A percentile compares a stretch with the other conserved stretches of the same genome.
Evolutionary conservation across 2,113 vertebrate genomes (phyloP).

Genomic region (Pungitius pungitius): DNA sequence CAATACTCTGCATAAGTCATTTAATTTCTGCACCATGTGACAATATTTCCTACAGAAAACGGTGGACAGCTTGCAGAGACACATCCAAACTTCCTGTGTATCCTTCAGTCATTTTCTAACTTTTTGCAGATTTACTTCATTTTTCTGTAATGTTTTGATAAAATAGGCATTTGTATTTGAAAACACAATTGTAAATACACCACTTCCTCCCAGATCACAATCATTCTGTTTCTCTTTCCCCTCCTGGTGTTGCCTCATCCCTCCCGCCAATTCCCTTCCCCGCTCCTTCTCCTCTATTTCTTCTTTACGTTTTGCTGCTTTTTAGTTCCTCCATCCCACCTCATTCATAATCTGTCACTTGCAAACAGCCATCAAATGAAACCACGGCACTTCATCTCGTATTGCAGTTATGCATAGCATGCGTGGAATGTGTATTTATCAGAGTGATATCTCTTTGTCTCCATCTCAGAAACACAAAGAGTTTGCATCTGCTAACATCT

Average conservation of each 20-base stretch:
- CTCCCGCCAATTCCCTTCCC: background rate
- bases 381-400: conserved; percentile 15
- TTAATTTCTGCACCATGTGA: background rate
- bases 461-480: conserved; percentile 39
- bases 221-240: conserved; percentile 8
- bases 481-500: conserved; percentile 54
- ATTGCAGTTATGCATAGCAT: conserved; percentile 32
- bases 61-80: background rate
- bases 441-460: conserved; percentile 11
- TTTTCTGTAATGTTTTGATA: background rate
- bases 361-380: conserved; percentile 42
- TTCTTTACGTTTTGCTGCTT: conserved; percentile 1
- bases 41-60: background rate
- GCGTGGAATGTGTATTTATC: conserved; percentile 38
- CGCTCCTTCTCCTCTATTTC: conserved; percentile 3
- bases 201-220: background rate
- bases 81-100: background rate
- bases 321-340: conserved; percentile 8
- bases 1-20: background rate
- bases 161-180: background rate
- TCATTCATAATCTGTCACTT: conserved; percentile 55
- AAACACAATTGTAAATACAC: too few species aligned
- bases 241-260: conserved; percentile 2
- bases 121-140: background rate
- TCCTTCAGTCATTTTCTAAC: background rate